Evolutionary conservation across 2,113 vertebrate genomes (phyloP), one percentile per base, ranked within the genome.

Genomic region (Syngnathus scovelli): DNA sequence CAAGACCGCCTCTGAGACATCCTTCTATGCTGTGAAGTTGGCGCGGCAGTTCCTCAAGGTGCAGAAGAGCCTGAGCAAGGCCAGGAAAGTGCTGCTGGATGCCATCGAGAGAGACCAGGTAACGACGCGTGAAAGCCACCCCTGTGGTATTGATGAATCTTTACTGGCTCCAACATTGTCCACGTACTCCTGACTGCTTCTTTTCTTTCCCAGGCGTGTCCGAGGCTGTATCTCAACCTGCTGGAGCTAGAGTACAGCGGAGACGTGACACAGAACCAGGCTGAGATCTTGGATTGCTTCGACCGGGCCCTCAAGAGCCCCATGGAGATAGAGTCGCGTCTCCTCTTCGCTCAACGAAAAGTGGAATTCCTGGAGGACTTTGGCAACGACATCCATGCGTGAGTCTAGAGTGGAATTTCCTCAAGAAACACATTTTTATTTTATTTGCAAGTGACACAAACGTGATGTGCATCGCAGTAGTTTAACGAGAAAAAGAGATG

Each of bases 311-410:
- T 98, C 61, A 89, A 79, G 64, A 96, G 96, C 68, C 86, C 90
- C 0, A 78, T 99, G 91, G 86, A 94, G 0, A 88, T 96, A 18
- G 95, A 96, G 77, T 93, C 93, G 37, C 94, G 93, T 72, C 91
- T 98, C 69, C 92, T 93, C 0, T 99, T 99, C 89, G 94, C 95
- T 1, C 96, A 99, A 75, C 90, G 96, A 71, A 99, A 99, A 89
- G 95, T 99, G 6, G 96, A 98, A 66, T 99, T 99, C 77, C 92
- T 99, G 13, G 98, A 99, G 87, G 98, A 99, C 85, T 99, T 99
- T 83, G 95, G 96, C 79, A 95, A 90, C n/a, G 93, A 99, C 79
- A 93, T 99, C 65, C 95, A 95, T 81, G 89, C 90, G 96, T 98
- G 85, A 92, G 95, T 87, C 46, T 12, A 38, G 51, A 49, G 4